A percentile compares a stretch with the other conserved stretches of the same genome.
These are phyloP conservation scores for Dendronephthya gigantea DNA, from an alignment of 64 coral and sea anemone genomes.

Conservation along the genomic window DNA sequence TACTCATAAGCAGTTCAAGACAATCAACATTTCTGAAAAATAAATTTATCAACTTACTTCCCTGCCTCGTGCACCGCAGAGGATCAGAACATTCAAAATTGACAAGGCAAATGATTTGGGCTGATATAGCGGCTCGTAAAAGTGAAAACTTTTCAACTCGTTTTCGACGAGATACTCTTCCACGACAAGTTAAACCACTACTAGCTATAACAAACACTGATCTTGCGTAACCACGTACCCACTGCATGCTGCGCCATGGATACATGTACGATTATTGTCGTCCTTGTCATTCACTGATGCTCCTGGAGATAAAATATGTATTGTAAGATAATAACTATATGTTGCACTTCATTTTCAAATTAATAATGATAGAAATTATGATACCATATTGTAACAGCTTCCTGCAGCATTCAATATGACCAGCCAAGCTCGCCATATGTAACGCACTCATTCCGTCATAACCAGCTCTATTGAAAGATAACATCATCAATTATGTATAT, in stretches of 20 bases:
- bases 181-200: neutral
- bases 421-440: neutral
- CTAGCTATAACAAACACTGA: neutral
- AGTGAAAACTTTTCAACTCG: too few relatives aligned
- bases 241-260: slow-evolving; percentile 91
- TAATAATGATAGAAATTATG: too few relatives aligned
- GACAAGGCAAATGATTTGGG: too few relatives aligned
- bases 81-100: too few relatives aligned
- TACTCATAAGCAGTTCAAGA: slow-evolving; percentile 79
- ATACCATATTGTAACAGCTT: slow-evolving; percentile 21
- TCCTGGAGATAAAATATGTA: slow-evolving; percentile 35
- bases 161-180: too few relatives aligned
- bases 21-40: slow-evolving; percentile 79
- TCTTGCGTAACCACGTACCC: slow-evolving; percentile 40
- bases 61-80: too few relatives aligned
- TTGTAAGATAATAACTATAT: too few relatives aligned
- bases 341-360: too few relatives aligned
- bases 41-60: neutral
- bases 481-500: neutral
- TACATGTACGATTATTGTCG: slow-evolving; percentile 68
- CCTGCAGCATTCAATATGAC: slow-evolving; percentile 3
- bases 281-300: slow-evolving; percentile 74
- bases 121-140: too few relatives aligned
- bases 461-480: neutral
- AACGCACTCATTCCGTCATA: slow-evolving; percentile 13